Percentiles rank a stretch among this genome's conserved stretches.
Evolutionary conservation across 2,113 vertebrate species (phyloP).

Genomic region (Carassius auratus): DNA sequence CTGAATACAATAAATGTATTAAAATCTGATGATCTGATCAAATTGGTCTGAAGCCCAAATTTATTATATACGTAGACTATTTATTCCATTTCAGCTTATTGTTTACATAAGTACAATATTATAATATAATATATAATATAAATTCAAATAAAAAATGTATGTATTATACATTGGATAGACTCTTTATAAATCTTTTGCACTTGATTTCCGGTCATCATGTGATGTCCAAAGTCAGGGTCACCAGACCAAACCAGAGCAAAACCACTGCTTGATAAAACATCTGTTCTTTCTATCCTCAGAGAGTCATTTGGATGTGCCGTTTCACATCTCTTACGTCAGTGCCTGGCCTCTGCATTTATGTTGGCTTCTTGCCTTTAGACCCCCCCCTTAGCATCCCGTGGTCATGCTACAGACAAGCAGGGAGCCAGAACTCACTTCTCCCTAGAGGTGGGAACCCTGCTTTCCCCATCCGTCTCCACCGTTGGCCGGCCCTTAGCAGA

Average conservation of each 20-base stretch:
- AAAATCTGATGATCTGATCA: no score
- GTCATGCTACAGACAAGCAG: conserved; percentile 51
- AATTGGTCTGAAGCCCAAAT: no score
- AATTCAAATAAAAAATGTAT: no score
- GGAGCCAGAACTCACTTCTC: conserved; percentile 46
- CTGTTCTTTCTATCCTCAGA: neutral
- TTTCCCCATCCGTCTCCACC: conserved; percentile 35
- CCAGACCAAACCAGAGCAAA: neutral
- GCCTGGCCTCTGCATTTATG: conserved; percentile 36
- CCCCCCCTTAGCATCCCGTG: conserved; percentile 19
- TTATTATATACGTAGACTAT: no score
- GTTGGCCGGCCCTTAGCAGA: conserved; percentile 48
- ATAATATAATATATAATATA: no score
- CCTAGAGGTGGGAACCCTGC: conserved; percentile 38
- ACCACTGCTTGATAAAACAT: neutral
- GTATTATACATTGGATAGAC: no score
- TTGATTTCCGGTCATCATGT: neutral
- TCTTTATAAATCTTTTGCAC: neutral
- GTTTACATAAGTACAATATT: neutral
- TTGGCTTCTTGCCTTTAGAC: conserved; percentile 54
- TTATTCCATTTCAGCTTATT: neutral
- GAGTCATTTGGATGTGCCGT: conserved; percentile 4
- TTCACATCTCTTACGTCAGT: conserved; percentile 33
- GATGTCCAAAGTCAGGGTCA: neutral
- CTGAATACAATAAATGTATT: no score